Percentiles rank a stretch among this genome's conserved stretches.
Conservation (phyloP, 2,797 vertebrate species). For the Pteropus rufus region DNA sequence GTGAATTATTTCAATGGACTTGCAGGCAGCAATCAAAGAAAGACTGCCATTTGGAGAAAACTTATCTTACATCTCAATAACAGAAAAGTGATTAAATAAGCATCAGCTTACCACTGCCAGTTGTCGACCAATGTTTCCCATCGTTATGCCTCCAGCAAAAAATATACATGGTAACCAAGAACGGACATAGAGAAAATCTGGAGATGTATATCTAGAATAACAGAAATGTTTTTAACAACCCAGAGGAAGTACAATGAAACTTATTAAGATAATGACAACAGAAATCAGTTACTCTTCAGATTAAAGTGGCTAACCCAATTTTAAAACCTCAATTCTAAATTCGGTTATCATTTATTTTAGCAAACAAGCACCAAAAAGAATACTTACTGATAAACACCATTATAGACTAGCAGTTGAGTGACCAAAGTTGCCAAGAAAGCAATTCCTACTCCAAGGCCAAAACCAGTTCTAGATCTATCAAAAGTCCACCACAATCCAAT, state of each 20-base stretch:
- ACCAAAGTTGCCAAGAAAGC: slow-evolving; percentile 92
- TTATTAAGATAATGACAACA: slow-evolving; percentile 14
- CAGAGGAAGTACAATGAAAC: not conserved
- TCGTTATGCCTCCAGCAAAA: slow-evolving; percentile 97
- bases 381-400: slow-evolving; percentile 96
- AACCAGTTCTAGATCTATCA: slow-evolving; percentile 94
- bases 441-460: slow-evolving; percentile 92
- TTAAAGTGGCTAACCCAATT: not conserved
- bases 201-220: slow-evolving; percentile 91
- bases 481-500: slow-evolving; percentile 98
- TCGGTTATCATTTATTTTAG: slow-evolving; percentile 19
- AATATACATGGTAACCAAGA: slow-evolving; percentile 98
- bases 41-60: not conserved
- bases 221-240: slow-evolving; percentile 17
- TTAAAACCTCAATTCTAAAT: slow-evolving; percentile 35
- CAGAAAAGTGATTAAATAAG: not conserved
- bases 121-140: slow-evolving; percentile 97
- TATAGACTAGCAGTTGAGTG: slow-evolving; percentile 95
- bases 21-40: slow-evolving; percentile 8
- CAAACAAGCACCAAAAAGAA: not conserved
- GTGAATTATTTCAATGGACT: slow-evolving; percentile 35
- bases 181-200: slow-evolving; percentile 96
- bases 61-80: not conserved
- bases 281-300: not conserved
- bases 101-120: slow-evolving; percentile 90